These are phyloP conservation scores for Agrochola circellaris DNA, from an alignment of 2,888 invertebrate species.

Conservation along the genomic window DNA sequence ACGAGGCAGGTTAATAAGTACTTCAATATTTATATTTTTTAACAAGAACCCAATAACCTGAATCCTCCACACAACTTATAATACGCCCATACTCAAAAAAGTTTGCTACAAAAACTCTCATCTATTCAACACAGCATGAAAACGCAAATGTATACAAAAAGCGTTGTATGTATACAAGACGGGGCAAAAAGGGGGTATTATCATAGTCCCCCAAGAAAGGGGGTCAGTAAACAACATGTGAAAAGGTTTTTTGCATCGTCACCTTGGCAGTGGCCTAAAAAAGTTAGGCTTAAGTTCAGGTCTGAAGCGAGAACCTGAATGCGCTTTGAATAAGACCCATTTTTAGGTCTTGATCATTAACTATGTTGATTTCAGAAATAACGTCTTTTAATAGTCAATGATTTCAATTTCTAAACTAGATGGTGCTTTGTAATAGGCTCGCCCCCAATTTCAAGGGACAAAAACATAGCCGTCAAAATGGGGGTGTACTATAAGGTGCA, in stretches of 20 bases:
- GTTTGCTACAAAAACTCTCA: slow-evolving; percentile 35
- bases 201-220: slow-evolving; percentile 39
- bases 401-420: no score
- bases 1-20: no score
- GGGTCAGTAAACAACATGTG: slow-evolving; percentile 63
- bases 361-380: not conserved
- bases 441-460: no score
- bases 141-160: slow-evolving; percentile 62
- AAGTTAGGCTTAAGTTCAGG: slow-evolving; percentile 22
- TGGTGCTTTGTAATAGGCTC: no score
- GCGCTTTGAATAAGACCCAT: not conserved
- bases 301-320: slow-evolving; percentile 36
- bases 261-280: slow-evolving; percentile 65
- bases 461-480: no score
- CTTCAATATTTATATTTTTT: no score
- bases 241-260: slow-evolving; percentile 71
- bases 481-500: no score
- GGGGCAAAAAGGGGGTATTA: slow-evolving; percentile 43
- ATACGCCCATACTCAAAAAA: slow-evolving; percentile 33
- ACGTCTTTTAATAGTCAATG: not conserved
- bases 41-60: not conserved
- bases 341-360: not conserved
- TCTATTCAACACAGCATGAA: slow-evolving; percentile 54
- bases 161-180: slow-evolving; percentile 23
- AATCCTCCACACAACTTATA: not conserved